Percentiles rank a stretch among this genome's conserved stretches.
Evolutionary conservation across 2,888 invertebrate genomes (phyloP).

Genomic region (Agrochola lota): DNA sequence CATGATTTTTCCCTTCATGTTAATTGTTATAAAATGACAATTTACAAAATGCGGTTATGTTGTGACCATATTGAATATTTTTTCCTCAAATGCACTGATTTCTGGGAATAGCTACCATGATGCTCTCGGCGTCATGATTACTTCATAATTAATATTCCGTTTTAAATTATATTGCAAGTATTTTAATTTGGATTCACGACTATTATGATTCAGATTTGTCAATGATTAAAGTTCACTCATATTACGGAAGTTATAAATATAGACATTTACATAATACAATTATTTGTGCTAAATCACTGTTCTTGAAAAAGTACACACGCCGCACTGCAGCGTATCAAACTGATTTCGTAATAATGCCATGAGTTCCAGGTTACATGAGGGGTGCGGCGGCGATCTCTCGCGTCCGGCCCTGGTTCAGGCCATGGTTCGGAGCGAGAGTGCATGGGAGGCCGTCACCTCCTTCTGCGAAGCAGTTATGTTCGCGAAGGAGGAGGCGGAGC

Average conservation of each 20-base stretch:
- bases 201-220: constrained; percentile 41
- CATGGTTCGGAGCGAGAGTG: too few relatives aligned
- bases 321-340: neutral
- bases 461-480: too few relatives aligned
- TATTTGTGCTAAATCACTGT: constrained; percentile 17
- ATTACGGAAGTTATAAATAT: constrained; percentile 34
- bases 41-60: neutral
- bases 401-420: too few relatives aligned
- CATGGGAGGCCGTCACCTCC: too few relatives aligned
- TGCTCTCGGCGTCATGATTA: constrained; percentile 1
- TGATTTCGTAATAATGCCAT: constrained; percentile 5
- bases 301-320: constrained; percentile 17
- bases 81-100: constrained; percentile 52
- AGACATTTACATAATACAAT: constrained; percentile 10
- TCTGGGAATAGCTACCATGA: constrained; percentile 42
- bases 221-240: constrained; percentile 41
- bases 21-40: too few relatives aligned
- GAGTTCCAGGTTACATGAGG: too few relatives aligned
- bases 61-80: constrained; percentile 4
- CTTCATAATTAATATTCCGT: constrained; percentile 23
- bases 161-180: neutral
- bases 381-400: too few relatives aligned
- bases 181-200: constrained; percentile 9
- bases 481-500: too few relatives aligned
- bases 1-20: too few relatives aligned